These are phyloP conservation scores for Galleria mellonella DNA, from an alignment of 1,140 invertebrate genomes.

Conservation along the genomic window DNA sequence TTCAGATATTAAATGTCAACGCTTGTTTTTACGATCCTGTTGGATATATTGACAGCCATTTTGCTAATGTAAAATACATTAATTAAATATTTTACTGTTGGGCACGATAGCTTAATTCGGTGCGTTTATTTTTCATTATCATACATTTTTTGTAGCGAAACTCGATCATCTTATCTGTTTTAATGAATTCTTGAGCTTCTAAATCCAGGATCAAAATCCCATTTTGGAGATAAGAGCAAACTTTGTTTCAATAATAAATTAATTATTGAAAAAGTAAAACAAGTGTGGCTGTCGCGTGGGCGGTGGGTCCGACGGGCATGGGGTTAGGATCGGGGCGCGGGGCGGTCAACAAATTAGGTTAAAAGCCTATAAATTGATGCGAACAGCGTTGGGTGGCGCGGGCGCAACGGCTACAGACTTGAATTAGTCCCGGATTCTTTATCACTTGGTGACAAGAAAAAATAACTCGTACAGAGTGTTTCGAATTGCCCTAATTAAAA, in stretches of 20 bases:
- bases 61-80: slow-evolving; percentile 60
- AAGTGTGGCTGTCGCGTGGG: slow-evolving; percentile 29
- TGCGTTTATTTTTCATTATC: slow-evolving; percentile 30
- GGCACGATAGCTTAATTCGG: slow-evolving; percentile 55
- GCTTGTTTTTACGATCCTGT: slow-evolving; percentile 43
- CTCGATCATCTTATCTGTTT: slow-evolving; percentile 24
- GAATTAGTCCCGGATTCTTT: slow-evolving; percentile 66
- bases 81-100: slow-evolving; percentile 52
- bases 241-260: slow-evolving; percentile 26
- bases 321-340: slow-evolving; percentile 4
- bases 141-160: slow-evolving; percentile 18
- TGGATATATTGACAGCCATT: slow-evolving; percentile 41
- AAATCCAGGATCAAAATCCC: slow-evolving; percentile 16
- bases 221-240: slow-evolving; percentile 26
- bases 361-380: slow-evolving; percentile 71
- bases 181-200: slow-evolving; percentile 25
- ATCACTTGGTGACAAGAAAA: slow-evolving; percentile 61
- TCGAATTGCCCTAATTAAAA: too few relatives aligned
- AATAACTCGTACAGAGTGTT: slow-evolving; percentile 46
- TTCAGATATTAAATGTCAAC: slow-evolving; percentile 42
- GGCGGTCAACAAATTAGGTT: slow-evolving; percentile 63
- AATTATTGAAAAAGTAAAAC: slow-evolving; percentile 34
- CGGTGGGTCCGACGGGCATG: slow-evolving; percentile 13
- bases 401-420: slow-evolving; percentile 38
- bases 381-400: slow-evolving; percentile 62